A percentile compares a stretch with the other conserved stretches of the same genome.
phyloP scores from a whole-genome alignment of 2,888 invertebrate species.

The Uropetala carovei region DNA sequence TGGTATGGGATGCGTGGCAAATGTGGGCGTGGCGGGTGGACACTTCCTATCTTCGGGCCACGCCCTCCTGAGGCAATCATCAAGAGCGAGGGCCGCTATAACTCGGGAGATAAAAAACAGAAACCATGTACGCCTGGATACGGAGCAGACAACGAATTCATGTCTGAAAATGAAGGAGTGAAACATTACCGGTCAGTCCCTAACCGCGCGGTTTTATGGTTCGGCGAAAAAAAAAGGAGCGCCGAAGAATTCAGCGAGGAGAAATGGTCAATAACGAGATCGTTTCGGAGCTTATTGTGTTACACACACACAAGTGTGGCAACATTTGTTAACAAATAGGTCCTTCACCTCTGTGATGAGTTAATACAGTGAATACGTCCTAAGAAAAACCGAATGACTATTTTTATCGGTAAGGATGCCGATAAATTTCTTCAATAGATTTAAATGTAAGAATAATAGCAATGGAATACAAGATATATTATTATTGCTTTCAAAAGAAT shows the following conservation, averaged over 20 bases:
- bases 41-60: not conserved
- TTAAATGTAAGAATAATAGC: no score
- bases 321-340: not conserved
- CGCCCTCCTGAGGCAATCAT: slow-evolving; percentile 31
- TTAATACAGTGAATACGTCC: not conserved
- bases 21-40: slow-evolving; percentile 7
- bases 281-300: not conserved
- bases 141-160: slow-evolving; percentile 25
- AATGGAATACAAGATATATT: no score
- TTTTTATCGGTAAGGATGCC: no score
- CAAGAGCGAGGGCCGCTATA: slow-evolving; percentile 27
- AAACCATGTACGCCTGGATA: slow-evolving; percentile 32
- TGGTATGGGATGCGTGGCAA: not conserved
- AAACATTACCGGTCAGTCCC: slow-evolving; percentile 22
- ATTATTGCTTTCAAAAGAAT: no score
- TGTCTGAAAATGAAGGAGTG: slow-evolving; percentile 25
- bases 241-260: not conserved
- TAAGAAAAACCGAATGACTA: not conserved
- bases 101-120: slow-evolving; percentile 9
- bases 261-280: not conserved
- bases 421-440: no score
- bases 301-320: not conserved
- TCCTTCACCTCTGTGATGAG: not conserved
- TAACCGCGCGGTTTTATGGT: not conserved
- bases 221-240: not conserved